Evolutionary conservation across 2,113 vertebrate species (phyloP).

Genomic region (Gnathonemus longibarbis): DNA sequence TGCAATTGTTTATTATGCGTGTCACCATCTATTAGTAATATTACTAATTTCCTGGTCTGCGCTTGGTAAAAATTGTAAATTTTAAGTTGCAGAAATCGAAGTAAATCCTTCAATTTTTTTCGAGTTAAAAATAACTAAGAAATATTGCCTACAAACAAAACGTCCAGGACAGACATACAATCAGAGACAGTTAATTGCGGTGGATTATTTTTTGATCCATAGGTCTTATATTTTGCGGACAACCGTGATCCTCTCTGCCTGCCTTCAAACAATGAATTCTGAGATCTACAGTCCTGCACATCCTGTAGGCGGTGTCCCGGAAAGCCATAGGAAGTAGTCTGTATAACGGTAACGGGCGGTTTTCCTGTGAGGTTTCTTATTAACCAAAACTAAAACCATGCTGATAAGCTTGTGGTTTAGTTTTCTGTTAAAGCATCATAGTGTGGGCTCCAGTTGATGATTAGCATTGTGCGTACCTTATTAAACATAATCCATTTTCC

Average conservation of each 20-base stretch:
- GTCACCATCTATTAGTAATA: background rate
- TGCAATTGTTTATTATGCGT: background rate
- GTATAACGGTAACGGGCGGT: constrained; percentile 44
- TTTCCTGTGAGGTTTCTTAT: constrained; percentile 57
- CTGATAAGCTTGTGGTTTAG: constrained; percentile 9
- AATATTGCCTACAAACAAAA: background rate
- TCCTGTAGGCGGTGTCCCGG: constrained; percentile 60
- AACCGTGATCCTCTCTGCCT: constrained; percentile 17
- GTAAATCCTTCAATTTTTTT: background rate
- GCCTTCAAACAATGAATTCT: constrained; percentile 50
- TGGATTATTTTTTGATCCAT: background rate
- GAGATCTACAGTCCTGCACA: constrained; percentile 38
- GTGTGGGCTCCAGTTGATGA: background rate
- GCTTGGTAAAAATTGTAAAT: background rate
- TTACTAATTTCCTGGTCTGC: background rate
- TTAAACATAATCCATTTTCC: background rate
- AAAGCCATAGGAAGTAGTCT: constrained; percentile 55
- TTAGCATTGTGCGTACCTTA: background rate
- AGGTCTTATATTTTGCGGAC: background rate
- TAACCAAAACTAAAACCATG: constrained; percentile 32
- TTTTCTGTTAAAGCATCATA: background rate
- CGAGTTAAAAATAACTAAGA: background rate
- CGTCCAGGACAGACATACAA: background rate
- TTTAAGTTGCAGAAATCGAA: background rate
- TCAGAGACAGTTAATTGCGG: background rate